These are phyloP conservation scores for Tetramorium simillimum DNA, from an alignment of 1,140 invertebrate species.

Conservation along the genomic window DNA sequence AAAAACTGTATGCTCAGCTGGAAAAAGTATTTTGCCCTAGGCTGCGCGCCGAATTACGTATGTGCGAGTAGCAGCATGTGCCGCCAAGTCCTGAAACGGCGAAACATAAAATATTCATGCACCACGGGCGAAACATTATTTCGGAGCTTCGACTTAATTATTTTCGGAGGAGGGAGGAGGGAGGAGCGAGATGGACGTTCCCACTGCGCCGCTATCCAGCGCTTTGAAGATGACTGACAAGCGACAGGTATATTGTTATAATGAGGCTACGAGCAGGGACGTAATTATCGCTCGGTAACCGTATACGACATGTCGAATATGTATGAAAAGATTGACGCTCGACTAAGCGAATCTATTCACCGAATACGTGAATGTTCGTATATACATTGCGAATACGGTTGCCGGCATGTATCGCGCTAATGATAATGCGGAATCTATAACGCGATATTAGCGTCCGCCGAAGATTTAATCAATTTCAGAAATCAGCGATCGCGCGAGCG, in stretches of 20 bases:
- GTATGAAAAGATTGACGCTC: conserved; percentile 21
- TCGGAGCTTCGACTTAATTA: conserved; percentile 39
- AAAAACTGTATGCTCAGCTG: conserved; percentile 65
- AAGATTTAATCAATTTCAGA: background rate
- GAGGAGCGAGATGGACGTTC: background rate
- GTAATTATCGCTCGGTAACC: background rate
- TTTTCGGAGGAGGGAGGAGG: background rate
- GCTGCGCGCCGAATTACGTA: conserved; percentile 56
- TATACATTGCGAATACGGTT: background rate
- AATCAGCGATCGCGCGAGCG: too few species aligned
- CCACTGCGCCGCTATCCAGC: background rate
- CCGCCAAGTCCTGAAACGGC: conserved; percentile 28
- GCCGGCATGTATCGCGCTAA: background rate
- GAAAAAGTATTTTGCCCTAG: conserved; percentile 54
- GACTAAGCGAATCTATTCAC: conserved; percentile 25
- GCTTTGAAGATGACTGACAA: background rate
- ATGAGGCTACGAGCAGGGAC: background rate
- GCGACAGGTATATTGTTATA: conserved; percentile 19
- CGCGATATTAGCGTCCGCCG: background rate
- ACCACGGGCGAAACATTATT: conserved; percentile 28
- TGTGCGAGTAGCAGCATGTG: conserved; percentile 4
- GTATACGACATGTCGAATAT: background rate
- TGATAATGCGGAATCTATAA: background rate
- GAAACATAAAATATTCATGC: conserved; percentile 63
- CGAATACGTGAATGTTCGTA: background rate